phyloP scores from a whole-genome alignment of 2,888 invertebrate genomes.

The Tipula confusa region DNA sequence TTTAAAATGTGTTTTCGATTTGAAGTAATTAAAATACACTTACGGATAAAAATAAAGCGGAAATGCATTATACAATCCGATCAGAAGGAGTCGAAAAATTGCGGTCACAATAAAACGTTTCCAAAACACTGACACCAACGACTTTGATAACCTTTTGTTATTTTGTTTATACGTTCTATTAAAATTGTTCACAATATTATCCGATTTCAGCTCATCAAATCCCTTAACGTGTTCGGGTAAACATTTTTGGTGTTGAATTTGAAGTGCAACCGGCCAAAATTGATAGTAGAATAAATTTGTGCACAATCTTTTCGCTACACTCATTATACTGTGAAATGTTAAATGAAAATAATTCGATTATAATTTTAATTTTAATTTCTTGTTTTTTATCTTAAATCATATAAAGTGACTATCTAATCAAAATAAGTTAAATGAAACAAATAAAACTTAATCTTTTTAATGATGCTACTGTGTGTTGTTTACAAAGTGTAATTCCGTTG shows the following conservation, averaged over 20 bases:
- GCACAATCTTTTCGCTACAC: background rate
- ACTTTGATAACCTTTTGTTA: background rate
- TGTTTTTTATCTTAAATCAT: background rate
- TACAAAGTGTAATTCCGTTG: too few relatives aligned
- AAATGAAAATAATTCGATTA: background rate
- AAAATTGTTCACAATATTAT: background rate
- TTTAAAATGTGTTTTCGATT: background rate
- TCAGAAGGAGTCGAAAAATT: background rate
- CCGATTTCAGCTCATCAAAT: background rate
- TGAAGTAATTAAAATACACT: background rate
- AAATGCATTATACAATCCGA: background rate
- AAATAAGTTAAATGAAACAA: background rate
- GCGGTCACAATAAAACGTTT: background rate
- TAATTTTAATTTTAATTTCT: too few relatives aligned
- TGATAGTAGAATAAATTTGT: background rate
- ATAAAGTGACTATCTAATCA: background rate
- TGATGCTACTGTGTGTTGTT: too few relatives aligned
- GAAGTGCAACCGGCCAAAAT: background rate
- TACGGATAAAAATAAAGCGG: conserved; percentile 6
- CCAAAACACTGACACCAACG: background rate
- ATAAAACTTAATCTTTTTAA: background rate
- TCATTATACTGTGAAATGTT: background rate
- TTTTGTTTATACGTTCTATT: background rate
- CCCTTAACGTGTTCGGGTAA: background rate
- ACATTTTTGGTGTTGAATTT: background rate